Percentiles rank a stretch among this genome's conserved stretches.
Evolutionary conservation across 2,113 vertebrate species (phyloP).

Genomic region (Bos javanicus): DNA sequence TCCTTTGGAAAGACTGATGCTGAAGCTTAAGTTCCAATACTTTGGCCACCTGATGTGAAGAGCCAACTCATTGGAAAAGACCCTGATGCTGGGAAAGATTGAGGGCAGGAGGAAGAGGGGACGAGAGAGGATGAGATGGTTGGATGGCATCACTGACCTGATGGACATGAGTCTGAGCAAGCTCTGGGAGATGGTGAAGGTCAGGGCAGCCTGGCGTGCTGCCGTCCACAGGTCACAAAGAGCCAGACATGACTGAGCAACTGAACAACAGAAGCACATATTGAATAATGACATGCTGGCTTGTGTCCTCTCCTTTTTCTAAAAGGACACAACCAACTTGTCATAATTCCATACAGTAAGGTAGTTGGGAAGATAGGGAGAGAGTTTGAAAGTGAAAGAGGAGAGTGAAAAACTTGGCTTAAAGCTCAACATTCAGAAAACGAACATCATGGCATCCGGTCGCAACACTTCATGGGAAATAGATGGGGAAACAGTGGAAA

Average conservation of each 20-base stretch:
- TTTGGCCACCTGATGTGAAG: not conserved
- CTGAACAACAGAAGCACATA: not conserved
- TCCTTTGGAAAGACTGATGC: not conserved
- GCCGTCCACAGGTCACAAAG: not conserved
- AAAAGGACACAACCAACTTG: not conserved
- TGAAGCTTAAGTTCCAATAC: not conserved
- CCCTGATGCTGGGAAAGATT: not conserved
- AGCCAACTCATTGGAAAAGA: not conserved
- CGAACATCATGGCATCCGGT: too few species aligned
- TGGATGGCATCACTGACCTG: not conserved
- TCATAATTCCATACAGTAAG: not conserved
- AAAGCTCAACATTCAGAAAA: too few species aligned
- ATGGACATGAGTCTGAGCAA: not conserved
- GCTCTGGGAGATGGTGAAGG: not conserved
- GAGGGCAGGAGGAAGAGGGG: not conserved
- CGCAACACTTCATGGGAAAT: too few species aligned
- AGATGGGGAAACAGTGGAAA: too few species aligned
- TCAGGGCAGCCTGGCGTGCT: rapidly evolving
- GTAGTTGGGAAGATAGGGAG: not conserved
- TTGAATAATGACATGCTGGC: not conserved
- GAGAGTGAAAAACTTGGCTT: too few species aligned
- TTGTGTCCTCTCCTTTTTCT: not conserved
- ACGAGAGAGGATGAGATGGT: rapidly evolving
- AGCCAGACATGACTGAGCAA: not conserved
- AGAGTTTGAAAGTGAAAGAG: too few species aligned